Base-by-base conservation (phyloP, 2,797 vertebrate species). In the Chloroceryle inda region DNA sequence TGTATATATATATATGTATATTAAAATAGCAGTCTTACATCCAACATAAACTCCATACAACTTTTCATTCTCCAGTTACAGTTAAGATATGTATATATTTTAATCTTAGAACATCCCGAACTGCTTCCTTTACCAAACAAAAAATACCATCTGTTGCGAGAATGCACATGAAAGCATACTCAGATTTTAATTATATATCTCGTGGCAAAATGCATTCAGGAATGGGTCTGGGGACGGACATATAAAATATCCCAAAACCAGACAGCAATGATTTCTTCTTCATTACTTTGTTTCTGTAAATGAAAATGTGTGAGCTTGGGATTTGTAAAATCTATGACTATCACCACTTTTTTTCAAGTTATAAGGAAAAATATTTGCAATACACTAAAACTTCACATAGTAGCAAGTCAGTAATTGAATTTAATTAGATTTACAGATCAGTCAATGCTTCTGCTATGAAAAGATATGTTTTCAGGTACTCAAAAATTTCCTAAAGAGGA, bases 111-210 rank as follows among this genome's bases (percentile, higher is more conserved):
- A 96, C 95, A 96, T 94, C 93, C 94, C 93, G 96, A 96, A 94
- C 95, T 78, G 81, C 92, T 97, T 93, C 89, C 89, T 95, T 96
- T 95, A 94, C 91, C 85, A 97, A 97, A 96, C 86, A 96, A 97
- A 97, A 97, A 96, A 94, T 95, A 78, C 96, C 96, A 97, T 96
- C 96, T 97, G 96, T 85, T 96, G 96, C 89, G 96, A 97, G 82
- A 94, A 97, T 89, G 84, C 89, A 96, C 93, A 97, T 87, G 81
- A 95, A 97, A 95, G 92, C 88, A 89, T 91, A 94, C 35, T 96
- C 81, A 89, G 85, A 95, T 96, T 96, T 97, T 97, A 97, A 97
- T 97, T 97, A 97, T 91, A 96, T 19, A 87, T 96, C 89, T 95
- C 72, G 92, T 89, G 87, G 85, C 85, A 92, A 92, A 96, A 96